A percentile compares a stretch with the other conserved stretches of the same genome.
Conservation (phyloP, 2,888 invertebrate species). For the Proisotoma minuta region DNA sequence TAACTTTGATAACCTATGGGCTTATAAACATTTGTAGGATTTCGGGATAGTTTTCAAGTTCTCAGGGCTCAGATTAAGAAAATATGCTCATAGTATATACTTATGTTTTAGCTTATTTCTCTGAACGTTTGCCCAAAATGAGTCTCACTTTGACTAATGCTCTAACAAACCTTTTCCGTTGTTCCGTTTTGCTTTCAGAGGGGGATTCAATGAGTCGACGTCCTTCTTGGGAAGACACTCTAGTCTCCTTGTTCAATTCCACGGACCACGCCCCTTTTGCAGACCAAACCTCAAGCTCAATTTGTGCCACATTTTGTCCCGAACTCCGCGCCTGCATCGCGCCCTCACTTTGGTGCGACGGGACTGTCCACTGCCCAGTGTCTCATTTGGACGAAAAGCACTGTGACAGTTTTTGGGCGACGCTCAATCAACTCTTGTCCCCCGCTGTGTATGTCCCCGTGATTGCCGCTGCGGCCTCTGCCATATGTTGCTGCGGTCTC, state of each 20-base stretch:
- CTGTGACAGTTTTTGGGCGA: conserved; percentile 46
- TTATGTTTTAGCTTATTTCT: background rate
- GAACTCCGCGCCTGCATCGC: conserved; percentile 77
- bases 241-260: conserved; percentile 56
- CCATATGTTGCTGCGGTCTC: conserved; percentile 49
- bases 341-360: conserved; percentile 74
- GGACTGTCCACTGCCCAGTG: conserved; percentile 49
- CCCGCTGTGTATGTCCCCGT: conserved; percentile 47
- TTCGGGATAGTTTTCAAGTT: no score
- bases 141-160: no score
- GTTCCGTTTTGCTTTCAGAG: no score
- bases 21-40: no score
- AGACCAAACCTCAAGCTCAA: no score
- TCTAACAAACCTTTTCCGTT: no score
- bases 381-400: conserved; percentile 38
- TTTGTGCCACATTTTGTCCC: conserved; percentile 70
- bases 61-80: no score
- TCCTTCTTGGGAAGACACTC: conserved; percentile 26
- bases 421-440: conserved; percentile 43
- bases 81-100: no score
- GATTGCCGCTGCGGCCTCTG: conserved; percentile 41
- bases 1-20: no score
- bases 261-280: conserved; percentile 55
- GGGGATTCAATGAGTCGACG: no score
- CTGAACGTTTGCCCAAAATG: no score